Percentiles rank a stretch among this genome's conserved stretches.
Evolutionary conservation across 2,113 vertebrate species (phyloP).

Genomic region (Meriones unguiculatus): DNA sequence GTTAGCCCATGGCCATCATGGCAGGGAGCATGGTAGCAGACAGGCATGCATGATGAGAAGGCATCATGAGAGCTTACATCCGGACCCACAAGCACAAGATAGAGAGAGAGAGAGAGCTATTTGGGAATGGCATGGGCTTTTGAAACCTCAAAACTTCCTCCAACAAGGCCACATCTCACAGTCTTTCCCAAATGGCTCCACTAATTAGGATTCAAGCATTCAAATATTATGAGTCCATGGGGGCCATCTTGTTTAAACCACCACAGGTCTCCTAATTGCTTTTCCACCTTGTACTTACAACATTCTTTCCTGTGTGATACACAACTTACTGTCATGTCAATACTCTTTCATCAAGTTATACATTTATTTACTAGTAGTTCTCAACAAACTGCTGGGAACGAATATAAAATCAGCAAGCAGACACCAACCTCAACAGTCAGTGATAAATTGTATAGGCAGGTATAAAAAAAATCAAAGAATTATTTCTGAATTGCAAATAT

Average conservation of each 20-base stretch:
- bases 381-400: constrained; percentile 17
- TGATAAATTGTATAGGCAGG: neutral
- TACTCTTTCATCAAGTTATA: constrained; percentile 14
- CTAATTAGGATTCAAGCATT: neutral
- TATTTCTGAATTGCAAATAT: neutral
- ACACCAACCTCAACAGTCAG: constrained; percentile 29
- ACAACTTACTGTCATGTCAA: neutral
- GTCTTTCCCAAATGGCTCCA: neutral
- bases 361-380: constrained; percentile 49
- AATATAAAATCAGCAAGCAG: constrained; percentile 39
- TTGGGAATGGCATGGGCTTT: neutral
- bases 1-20: neutral
- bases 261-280: neutral
- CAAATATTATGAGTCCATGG: neutral
- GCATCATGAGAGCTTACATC: neutral
- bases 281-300: constrained; percentile 45
- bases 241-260: neutral
- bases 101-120: neutral
- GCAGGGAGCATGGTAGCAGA: neutral
- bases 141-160: neutral
- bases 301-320: neutral
- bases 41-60: neutral
- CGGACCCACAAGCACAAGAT: neutral
- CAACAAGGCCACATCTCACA: neutral
- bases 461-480: neutral